Evolutionary conservation across 1,140 invertebrate species (phyloP).

Genomic region (Zaprionus davidi): DNA sequence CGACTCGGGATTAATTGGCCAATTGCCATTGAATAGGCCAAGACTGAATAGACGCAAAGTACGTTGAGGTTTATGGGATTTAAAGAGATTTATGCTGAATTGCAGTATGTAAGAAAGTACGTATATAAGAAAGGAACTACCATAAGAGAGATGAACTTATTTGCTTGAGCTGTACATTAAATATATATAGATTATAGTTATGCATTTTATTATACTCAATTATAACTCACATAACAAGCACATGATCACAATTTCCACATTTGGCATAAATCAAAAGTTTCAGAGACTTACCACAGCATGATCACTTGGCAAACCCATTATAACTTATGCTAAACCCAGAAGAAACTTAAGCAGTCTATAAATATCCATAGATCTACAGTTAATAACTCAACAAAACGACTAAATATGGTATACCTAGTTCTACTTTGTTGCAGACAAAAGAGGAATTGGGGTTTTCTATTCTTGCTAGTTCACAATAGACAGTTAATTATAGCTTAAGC

Average conservation of each 20-base stretch:
- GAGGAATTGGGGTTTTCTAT: not conserved
- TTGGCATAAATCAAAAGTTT: not conserved
- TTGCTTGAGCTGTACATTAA: too few relatives aligned
- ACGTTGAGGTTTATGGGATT: not conserved
- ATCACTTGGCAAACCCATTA: not conserved
- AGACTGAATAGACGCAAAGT: not conserved
- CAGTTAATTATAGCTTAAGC: not conserved
- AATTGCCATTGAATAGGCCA: conserved; percentile 27
- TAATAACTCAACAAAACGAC: too few relatives aligned
- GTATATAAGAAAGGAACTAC: not conserved
- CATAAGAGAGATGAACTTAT: not conserved
- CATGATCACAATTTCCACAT: not conserved
- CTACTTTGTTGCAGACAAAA: not conserved
- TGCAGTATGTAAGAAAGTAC: not conserved
- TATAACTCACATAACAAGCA: not conserved
- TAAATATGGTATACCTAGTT: not conserved
- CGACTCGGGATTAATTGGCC: conserved; percentile 31
- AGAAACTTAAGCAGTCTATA: too few relatives aligned
- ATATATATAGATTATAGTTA: not conserved
- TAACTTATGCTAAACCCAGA: not conserved
- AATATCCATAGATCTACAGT: too few relatives aligned
- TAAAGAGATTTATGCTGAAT: not conserved
- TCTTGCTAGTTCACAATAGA: not conserved
- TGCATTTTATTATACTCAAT: not conserved
- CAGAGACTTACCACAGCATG: not conserved